phyloP scores from a whole-genome alignment of 2,797 vertebrate species.

The Triplophysa bombifrons region DNA sequence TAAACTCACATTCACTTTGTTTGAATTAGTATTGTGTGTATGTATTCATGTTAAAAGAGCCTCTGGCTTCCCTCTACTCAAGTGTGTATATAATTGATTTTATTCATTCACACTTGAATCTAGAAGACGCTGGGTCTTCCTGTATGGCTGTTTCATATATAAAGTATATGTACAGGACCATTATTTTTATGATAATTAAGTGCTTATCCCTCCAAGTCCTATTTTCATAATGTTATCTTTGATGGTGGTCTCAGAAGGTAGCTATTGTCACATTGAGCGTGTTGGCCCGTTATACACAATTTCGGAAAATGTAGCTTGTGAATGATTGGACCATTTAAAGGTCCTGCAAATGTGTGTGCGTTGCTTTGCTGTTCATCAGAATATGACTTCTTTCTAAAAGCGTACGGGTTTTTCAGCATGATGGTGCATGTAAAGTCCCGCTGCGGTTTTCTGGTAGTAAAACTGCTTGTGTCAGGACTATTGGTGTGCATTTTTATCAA shows the following conservation, averaged over 20 bases:
- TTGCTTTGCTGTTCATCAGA: slow-evolving; percentile 1
- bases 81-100: no score
- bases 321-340: not conserved
- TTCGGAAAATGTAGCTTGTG: slow-evolving; percentile 11
- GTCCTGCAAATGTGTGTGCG: slow-evolving; percentile 1
- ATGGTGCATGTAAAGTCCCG: not conserved
- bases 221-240: not conserved
- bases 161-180: no score
- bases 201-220: not conserved
- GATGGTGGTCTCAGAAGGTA: not conserved
- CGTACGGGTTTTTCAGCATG: not conserved
- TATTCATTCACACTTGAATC: not conserved
- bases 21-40: no score
- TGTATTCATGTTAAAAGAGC: no score
- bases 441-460: slow-evolving; percentile 5
- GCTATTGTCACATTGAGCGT: not conserved
- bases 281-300: not conserved
- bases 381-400: slow-evolving; percentile 11
- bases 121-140: not conserved
- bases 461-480: slow-evolving; percentile 51
- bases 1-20: no score
- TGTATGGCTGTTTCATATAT: no score
- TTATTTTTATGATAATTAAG: not conserved
- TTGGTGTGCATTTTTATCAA: slow-evolving; percentile 21
- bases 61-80: no score